Conservation (phyloP, 2,888 invertebrate genomes). For the Leuctra nigra region DNA sequence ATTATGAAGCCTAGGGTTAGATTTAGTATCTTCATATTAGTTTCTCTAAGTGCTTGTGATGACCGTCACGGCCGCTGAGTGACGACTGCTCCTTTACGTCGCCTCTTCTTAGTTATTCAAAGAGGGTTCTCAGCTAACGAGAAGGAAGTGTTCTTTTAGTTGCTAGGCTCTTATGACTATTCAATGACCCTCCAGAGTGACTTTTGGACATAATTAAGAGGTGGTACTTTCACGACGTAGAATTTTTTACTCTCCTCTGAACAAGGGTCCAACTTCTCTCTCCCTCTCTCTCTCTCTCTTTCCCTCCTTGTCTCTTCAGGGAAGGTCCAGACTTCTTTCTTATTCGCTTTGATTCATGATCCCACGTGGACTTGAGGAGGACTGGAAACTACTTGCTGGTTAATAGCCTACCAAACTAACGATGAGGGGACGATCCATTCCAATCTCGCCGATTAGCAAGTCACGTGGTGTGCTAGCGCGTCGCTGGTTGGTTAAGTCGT, state of each 20-base stretch:
- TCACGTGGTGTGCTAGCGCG: background rate
- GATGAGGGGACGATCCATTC: conserved; percentile 26
- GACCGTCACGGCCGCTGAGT: no score
- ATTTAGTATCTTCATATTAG: no score
- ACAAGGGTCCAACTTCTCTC: no score
- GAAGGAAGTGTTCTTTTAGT: conserved; percentile 16
- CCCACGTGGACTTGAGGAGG: background rate
- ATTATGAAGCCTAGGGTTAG: no score
- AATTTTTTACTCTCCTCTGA: background rate
- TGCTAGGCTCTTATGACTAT: conserved; percentile 6
- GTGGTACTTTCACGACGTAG: conserved; percentile 6
- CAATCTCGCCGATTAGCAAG: conserved; percentile 24
- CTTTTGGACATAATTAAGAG: conserved; percentile 17
- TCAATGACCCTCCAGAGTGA: conserved; percentile 15
- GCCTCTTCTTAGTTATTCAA: conserved; percentile 6
- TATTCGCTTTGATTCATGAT: conserved; percentile 23
- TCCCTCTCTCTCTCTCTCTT: no score
- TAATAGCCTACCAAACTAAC: conserved; percentile 23
- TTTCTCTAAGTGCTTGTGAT: no score
- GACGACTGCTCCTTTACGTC: no score
- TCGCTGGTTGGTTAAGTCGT: no score
- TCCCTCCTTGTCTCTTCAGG: conserved; percentile 12
- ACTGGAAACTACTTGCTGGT: conserved; percentile 14
- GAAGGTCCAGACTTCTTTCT: conserved; percentile 20
- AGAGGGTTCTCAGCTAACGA: background rate